Percentiles rank a stretch among this genome's conserved stretches.
These are phyloP conservation scores for Lampropteryx suffumata DNA, from an alignment of 2,888 invertebrate genomes.

Conservation along the genomic window DNA sequence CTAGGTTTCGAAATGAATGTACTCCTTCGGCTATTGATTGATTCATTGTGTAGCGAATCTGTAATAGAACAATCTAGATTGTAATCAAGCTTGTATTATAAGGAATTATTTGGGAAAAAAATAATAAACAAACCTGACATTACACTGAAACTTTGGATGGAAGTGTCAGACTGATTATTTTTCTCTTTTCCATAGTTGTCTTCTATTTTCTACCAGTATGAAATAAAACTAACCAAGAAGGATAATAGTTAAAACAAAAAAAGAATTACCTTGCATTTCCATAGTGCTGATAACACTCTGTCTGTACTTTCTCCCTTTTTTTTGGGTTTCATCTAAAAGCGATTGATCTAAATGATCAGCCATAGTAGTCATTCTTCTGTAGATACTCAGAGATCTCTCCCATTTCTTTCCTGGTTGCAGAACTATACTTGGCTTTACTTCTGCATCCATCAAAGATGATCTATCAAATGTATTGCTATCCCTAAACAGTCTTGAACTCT, in stretches of 20 bases:
- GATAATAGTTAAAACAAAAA: not conserved
- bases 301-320: constrained; percentile 80
- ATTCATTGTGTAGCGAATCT: constrained; percentile 78
- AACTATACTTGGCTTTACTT: constrained; percentile 61
- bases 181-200: constrained; percentile 25
- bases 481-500: constrained; percentile 36
- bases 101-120: constrained; percentile 17
- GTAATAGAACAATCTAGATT: constrained; percentile 32
- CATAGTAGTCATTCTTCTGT: constrained; percentile 76
- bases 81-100: not conserved
- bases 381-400: constrained; percentile 85
- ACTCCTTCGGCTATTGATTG: constrained; percentile 72
- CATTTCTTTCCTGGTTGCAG: constrained; percentile 87
- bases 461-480: constrained; percentile 30
- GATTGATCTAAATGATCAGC: constrained; percentile 62
- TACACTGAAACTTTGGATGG: constrained; percentile 79
- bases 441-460: constrained; percentile 34
- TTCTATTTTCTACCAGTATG: constrained; percentile 33
- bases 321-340: constrained; percentile 65
- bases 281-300: constrained; percentile 78
- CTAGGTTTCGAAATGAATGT: constrained; percentile 69
- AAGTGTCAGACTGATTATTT: constrained; percentile 56
- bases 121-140: constrained; percentile 70
- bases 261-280: constrained; percentile 68
- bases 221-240: constrained; percentile 7